phyloP scores from a whole-genome alignment of 2,888 invertebrate species.

The Lutraria lutraria region DNA sequence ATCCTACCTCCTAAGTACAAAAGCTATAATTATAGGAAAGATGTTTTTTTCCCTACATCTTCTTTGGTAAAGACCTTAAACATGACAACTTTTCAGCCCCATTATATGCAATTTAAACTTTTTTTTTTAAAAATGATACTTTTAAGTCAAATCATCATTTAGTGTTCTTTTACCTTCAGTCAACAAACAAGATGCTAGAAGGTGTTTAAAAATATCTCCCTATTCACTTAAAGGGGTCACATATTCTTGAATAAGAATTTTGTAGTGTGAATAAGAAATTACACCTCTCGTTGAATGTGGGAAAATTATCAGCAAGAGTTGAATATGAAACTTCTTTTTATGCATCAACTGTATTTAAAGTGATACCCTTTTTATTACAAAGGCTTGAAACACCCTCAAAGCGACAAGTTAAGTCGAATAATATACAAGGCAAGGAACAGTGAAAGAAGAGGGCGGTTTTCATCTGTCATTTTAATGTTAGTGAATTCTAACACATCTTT shows the following conservation, averaged over 20 bases:
- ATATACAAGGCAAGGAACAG: not conserved
- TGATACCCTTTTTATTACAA: conserved; percentile 23
- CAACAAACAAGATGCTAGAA: not conserved
- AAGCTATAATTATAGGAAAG: too few relatives aligned
- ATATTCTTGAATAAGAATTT: conserved; percentile 14
- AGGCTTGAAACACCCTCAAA: not conserved
- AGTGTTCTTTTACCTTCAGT: conserved; percentile 1
- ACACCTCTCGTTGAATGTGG: conserved; percentile 8
- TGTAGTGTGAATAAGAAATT: not conserved
- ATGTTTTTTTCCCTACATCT: too few relatives aligned
- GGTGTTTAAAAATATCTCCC: not conserved
- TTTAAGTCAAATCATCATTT: too few relatives aligned
- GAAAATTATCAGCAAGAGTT: conserved; percentile 14
- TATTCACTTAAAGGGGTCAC: not conserved
- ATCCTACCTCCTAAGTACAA: too few relatives aligned
- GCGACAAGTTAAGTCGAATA: conserved; percentile 8
- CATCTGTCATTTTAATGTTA: not conserved
- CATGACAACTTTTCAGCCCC: too few relatives aligned
- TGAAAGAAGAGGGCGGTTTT: not conserved
- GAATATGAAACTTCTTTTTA: conserved; percentile 9
- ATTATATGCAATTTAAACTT: too few relatives aligned
- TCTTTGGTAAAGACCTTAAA: too few relatives aligned
- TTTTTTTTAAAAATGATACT: too few relatives aligned
- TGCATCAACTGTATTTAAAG: conserved; percentile 16
- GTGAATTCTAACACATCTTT: not conserved